phyloP scores from a whole-genome alignment of 2,113 vertebrate species.

The Chiloscyllium plagiosum region DNA sequence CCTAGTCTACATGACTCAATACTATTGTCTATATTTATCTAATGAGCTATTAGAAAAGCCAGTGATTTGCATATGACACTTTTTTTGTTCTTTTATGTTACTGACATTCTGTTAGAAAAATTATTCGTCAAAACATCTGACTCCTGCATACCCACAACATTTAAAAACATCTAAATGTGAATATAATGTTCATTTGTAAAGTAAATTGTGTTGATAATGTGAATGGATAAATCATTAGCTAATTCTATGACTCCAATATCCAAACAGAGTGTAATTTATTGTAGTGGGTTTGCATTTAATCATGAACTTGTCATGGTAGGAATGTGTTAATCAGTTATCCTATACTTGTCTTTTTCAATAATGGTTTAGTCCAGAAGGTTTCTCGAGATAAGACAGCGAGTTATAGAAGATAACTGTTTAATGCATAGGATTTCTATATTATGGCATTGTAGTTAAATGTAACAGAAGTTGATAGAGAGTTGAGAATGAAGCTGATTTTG shows the following conservation, averaged over 20 bases:
- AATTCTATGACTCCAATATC: background rate
- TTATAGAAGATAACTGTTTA: background rate
- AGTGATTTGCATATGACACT: background rate
- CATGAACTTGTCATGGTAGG: background rate
- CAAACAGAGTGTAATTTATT: background rate
- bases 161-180: background rate
- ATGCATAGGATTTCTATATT: background rate
- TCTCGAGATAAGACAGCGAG: background rate
- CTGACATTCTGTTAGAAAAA: background rate
- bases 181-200: background rate
- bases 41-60: background rate
- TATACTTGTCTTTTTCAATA: background rate
- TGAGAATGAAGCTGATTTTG: background rate
- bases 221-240: background rate
- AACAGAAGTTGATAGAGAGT: background rate
- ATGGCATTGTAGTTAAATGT: background rate
- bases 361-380: conserved; percentile 4
- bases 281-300: background rate
- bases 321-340: background rate
- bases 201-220: background rate
- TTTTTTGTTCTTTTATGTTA: background rate
- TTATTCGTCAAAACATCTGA: background rate
- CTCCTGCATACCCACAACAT: background rate
- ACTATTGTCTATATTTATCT: background rate
- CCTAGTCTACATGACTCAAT: background rate